Conservation (phyloP, 2,113 vertebrate species). For the Lepisosteus osseus region DNA sequence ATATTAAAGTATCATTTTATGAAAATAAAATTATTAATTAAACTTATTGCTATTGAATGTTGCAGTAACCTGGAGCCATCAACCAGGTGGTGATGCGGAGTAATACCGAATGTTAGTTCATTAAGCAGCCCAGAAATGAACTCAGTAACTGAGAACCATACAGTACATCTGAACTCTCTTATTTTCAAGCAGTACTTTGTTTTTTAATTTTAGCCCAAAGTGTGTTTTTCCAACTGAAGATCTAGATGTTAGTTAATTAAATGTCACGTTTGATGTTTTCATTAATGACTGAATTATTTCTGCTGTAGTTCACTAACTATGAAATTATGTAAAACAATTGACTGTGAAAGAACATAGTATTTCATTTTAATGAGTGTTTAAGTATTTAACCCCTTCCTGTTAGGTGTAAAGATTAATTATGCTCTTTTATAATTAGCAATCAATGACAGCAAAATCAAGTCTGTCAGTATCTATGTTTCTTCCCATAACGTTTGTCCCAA, state of each 20-base stretch:
- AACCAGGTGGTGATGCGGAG: too few relatives aligned
- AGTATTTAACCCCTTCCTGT: constrained; percentile 5
- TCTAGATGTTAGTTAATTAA: constrained; percentile 59
- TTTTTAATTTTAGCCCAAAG: constrained; percentile 8
- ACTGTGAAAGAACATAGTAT: not conserved
- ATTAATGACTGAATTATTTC: constrained; percentile 12
- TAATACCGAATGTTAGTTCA: too few relatives aligned
- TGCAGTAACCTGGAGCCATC: too few relatives aligned
- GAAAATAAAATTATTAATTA: too few relatives aligned
- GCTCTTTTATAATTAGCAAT: too few relatives aligned
- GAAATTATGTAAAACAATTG: constrained; percentile 13
- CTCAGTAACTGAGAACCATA: not conserved
- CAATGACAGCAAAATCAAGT: too few relatives aligned
- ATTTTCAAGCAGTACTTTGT: too few relatives aligned
- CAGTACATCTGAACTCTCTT: constrained; percentile 4
- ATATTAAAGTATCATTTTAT: too few relatives aligned
- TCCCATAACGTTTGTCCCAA: too few relatives aligned
- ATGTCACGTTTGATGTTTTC: constrained; percentile 59
- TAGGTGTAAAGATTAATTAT: too few relatives aligned
- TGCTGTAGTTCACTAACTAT: constrained; percentile 5
- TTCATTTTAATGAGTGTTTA: not conserved
- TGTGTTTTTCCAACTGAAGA: constrained; percentile 1
- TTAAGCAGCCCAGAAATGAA: not conserved
- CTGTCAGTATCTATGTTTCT: too few relatives aligned
- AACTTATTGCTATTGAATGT: too few relatives aligned